These are phyloP conservation scores for Amphibalanus amphitrite DNA, from an alignment of 1,140 invertebrate species.

Conservation along the genomic window DNA sequence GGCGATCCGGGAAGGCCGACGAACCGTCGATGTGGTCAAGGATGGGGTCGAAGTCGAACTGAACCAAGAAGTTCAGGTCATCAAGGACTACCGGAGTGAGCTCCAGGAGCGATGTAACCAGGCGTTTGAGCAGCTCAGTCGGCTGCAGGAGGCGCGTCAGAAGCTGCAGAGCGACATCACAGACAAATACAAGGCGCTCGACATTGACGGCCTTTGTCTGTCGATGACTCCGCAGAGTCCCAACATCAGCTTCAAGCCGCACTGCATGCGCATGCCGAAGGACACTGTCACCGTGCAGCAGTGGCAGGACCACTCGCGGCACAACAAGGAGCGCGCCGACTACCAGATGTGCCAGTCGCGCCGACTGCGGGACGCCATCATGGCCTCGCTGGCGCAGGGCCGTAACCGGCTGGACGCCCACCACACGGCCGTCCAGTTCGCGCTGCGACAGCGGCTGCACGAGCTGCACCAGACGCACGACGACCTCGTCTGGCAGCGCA, in stretches of 20 bases:
- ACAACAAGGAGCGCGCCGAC: not conserved
- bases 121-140: not conserved
- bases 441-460: not conserved
- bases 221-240: not conserved
- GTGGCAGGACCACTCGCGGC: not conserved
- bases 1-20: not conserved
- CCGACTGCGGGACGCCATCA: not conserved
- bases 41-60: not conserved
- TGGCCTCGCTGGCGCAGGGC: not conserved
- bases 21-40: not conserved
- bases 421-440: not conserved
- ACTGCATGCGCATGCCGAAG: not conserved
- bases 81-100: not conserved
- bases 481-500: slow-evolving; percentile 1
- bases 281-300: not conserved
- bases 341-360: not conserved
- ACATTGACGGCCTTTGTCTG: not conserved
- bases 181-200: not conserved
- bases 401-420: not conserved
- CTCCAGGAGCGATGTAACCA: not conserved
- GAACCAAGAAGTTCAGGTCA: not conserved
- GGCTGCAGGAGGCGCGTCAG: not conserved
- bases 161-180: not conserved
- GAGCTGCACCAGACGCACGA: not conserved
- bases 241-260: not conserved